Conservation (phyloP, 2,888 invertebrate species). For the Nasonia oneida region DNA sequence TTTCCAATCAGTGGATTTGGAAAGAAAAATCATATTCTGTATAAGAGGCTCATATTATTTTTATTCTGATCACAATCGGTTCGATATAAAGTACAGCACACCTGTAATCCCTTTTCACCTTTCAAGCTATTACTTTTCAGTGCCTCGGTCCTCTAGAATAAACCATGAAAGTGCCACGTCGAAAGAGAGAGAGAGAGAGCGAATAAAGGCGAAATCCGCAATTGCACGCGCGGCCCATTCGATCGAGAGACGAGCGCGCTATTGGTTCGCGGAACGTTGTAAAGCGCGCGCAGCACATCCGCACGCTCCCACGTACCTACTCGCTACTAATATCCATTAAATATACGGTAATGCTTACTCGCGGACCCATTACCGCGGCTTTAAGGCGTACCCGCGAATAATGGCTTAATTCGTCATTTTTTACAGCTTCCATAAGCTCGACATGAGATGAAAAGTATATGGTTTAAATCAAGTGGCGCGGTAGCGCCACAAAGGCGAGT, state of each 20-base stretch:
- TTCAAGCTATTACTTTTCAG: neutral
- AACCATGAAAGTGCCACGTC: neutral
- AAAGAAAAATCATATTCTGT: neutral
- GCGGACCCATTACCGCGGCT: neutral
- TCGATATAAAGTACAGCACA: no score
- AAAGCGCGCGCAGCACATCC: neutral
- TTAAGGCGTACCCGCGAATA: neutral
- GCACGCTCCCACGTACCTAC: neutral
- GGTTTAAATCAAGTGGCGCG: no score
- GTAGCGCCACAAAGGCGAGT: no score
- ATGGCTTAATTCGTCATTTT: neutral
- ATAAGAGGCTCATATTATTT: no score
- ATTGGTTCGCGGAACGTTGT: conserved; percentile 11
- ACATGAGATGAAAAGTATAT: neutral
- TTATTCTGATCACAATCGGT: no score
- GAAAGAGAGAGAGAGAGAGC: neutral
- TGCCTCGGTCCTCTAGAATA: conserved; percentile 1
- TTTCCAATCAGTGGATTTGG: neutral
- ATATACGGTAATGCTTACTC: conserved; percentile 1
- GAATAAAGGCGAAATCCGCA: neutral
- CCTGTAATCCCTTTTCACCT: neutral
- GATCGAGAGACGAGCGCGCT: neutral
- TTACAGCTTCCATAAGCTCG: neutral
- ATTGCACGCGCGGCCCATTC: conserved; percentile 16
- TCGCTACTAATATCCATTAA: conserved; percentile 18